Base-by-base conservation (phyloP, 2,888 invertebrate species). In the Rhyacophila evoluta region DNA sequence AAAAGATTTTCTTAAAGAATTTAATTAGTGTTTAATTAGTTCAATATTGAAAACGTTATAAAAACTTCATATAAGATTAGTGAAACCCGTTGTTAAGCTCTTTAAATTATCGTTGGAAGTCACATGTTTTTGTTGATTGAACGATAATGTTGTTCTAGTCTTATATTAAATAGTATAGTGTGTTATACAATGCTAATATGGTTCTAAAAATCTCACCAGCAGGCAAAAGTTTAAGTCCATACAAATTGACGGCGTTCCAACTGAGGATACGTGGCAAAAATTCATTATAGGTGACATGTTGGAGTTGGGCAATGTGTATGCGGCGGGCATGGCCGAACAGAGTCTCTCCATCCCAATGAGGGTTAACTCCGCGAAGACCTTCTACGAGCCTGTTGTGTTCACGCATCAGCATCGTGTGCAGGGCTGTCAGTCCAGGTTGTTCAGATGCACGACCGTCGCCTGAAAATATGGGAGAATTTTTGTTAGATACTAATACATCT, bases 401-500 rank as follows among this genome's bases (percentile, higher is more conserved):
- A 10, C 98, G 91, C 84, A 98, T 87, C 90, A 95, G 97, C 72
- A 95, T 89, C 0, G 97, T 97, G 86, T 98, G 98, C 83, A 98
- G 93, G 1, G 95, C 93, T 0, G 97, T 95, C 0, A 98, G 87
- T 2, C 93, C 97, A 0, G 97, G 97, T 85, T 98, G 97, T 86
- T 98, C 98, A 0, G 97, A 97, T 0, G 97, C 97, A 82, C 98
- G 91, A 0, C 95, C 95, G 86, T 98, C 98, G 73, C 95, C 93
- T 92, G 84, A 55, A 82, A 79, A 37, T 67, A 15, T 6, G 15
- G 33, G n/a, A 74, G 19, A 15, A 55, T 25, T 33, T 33, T 4
- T 33, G 6, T 33, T 33, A 33, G 29, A n/a, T n/a, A n/a, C n/a
- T n/a, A n/a, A n/a, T n/a, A n/a, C n/a, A n/a, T n/a, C n/a, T n/a